Evolutionary conservation across 2,797 vertebrate species (phyloP).

Genomic region (Eulemur albifrons): DNA sequence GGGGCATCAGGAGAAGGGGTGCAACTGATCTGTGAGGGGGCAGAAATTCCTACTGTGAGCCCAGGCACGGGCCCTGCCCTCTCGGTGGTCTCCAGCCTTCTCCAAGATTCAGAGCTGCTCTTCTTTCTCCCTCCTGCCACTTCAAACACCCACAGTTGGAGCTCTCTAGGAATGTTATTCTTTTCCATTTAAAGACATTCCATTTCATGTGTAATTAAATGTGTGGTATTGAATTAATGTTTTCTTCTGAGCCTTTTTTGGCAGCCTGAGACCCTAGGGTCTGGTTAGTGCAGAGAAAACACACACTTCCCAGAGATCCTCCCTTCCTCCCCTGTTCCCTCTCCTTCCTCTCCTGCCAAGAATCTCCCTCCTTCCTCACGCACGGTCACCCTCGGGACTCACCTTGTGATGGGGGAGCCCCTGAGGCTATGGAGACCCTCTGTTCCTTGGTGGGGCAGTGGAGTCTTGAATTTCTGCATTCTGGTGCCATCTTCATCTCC

Average conservation of each 20-base stretch:
- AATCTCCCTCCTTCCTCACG: background rate
- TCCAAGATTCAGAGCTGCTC: background rate
- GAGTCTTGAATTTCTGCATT: background rate
- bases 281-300: constrained; percentile 80
- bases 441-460: background rate
- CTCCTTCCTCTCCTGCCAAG: constrained; percentile 59
- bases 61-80: background rate
- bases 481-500: background rate
- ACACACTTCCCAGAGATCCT: constrained; percentile 71
- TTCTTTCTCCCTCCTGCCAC: constrained; percentile 65
- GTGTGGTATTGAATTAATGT: constrained; percentile 84
- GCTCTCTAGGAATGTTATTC: constrained; percentile 81
- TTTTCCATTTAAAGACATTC: constrained; percentile 83
- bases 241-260: constrained; percentile 83
- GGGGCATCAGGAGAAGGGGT: no score
- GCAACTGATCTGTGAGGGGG: background rate
- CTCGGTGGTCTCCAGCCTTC: no score
- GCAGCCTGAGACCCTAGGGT: constrained; percentile 77
- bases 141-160: constrained; percentile 32
- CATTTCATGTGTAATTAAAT: constrained; percentile 86
- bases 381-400: background rate
- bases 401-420: background rate
- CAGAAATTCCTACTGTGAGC: background rate
- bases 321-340: constrained; percentile 37
- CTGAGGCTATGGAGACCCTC: background rate